phyloP scores from a whole-genome alignment of 2,113 vertebrate species.

The Chlorodrepanis virens region DNA sequence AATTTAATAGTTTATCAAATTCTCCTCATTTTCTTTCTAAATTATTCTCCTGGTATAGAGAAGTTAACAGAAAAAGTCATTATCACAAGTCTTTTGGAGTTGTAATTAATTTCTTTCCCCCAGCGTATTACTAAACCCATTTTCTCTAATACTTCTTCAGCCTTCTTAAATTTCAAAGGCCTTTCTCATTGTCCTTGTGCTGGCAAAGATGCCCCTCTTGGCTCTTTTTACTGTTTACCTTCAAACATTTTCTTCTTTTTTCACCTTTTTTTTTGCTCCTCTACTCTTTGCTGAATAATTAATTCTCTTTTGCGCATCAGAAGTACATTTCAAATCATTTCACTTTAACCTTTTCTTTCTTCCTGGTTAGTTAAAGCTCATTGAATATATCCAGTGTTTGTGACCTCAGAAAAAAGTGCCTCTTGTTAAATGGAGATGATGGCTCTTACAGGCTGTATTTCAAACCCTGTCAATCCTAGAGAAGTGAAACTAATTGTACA shows the following conservation, averaged over 20 bases:
- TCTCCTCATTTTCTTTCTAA: background rate
- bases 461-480: background rate
- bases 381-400: background rate
- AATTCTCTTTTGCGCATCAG: background rate
- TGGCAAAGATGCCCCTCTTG: background rate
- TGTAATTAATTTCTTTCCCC: background rate
- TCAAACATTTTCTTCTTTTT: background rate
- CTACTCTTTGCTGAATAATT: background rate
- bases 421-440: background rate
- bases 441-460: background rate
- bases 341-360: background rate
- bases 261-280: background rate
- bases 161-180: background rate
- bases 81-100: background rate
- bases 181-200: background rate
- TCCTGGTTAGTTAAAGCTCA: background rate
- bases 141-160: constrained; percentile 1
- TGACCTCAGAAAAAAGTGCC: background rate
- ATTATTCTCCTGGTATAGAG: background rate
- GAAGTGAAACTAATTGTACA: background rate
- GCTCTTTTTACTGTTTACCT: background rate
- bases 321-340: background rate
- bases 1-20: background rate
- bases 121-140: background rate
- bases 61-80: background rate